Conservation (phyloP, 2,797 vertebrate species). For the Zenarchopterus dispar region DNA sequence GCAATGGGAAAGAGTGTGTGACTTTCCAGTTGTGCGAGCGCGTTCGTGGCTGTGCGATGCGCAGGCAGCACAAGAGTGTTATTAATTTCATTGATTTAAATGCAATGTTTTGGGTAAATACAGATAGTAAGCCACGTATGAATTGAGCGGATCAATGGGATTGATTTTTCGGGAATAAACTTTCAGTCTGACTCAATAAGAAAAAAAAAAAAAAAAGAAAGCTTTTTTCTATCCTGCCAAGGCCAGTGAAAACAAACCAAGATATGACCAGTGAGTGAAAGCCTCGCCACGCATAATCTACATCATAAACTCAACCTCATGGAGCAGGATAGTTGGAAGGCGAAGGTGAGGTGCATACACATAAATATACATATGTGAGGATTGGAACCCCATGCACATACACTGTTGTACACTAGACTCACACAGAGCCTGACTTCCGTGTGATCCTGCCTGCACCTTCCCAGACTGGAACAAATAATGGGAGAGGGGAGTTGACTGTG, state of each 20-base stretch:
- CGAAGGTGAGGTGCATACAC: slow-evolving; percentile 15
- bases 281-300: slow-evolving; percentile 31
- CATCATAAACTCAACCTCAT: slow-evolving; percentile 6
- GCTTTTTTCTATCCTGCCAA: slow-evolving; percentile 57
- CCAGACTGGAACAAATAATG: slow-evolving; percentile 78
- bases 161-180: slow-evolving; percentile 69
- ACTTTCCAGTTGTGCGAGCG: slow-evolving; percentile 35
- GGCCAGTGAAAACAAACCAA: slow-evolving; percentile 60
- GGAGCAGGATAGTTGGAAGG: background rate
- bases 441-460: slow-evolving; percentile 71
- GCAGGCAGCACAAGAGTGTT: slow-evolving; percentile 56
- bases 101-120: slow-evolving; percentile 78
- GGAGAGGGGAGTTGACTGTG: slow-evolving; percentile 63
- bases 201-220: slow-evolving; percentile 3
- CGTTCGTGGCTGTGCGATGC: slow-evolving; percentile 31
- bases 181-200: slow-evolving; percentile 61
- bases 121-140: slow-evolving; percentile 68
- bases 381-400: slow-evolving; percentile 23
- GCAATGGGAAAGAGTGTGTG: slow-evolving; percentile 62
- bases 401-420: slow-evolving; percentile 17
- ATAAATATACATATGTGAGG: slow-evolving; percentile 23
- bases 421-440: slow-evolving; percentile 41
- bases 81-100: slow-evolving; percentile 77
- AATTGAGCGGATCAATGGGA: slow-evolving; percentile 69
- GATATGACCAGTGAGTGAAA: slow-evolving; percentile 57